These are phyloP conservation scores for Amphilophus citrinellus DNA, from an alignment of 2,113 vertebrate genomes.

Conservation along the genomic window DNA sequence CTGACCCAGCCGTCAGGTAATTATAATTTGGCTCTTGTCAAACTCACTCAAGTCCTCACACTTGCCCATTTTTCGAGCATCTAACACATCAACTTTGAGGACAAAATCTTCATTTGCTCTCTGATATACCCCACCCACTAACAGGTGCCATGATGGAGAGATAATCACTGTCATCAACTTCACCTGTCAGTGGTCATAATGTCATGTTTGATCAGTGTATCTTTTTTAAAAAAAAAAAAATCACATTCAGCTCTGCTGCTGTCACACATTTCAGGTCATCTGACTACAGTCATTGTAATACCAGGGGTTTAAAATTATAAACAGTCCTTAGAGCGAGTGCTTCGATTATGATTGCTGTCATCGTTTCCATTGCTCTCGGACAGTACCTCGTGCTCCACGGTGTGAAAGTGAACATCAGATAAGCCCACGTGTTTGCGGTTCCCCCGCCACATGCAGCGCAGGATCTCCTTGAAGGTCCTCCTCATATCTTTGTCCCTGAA, in stretches of 20 bases:
- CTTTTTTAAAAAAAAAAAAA: not conserved
- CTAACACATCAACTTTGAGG: too few species aligned
- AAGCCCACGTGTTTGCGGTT: fast-evolving
- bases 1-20: too few species aligned
- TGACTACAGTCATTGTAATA: not conserved
- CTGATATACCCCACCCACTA: too few species aligned
- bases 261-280: not conserved
- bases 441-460: constrained; percentile 65
- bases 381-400: constrained; percentile 81
- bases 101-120: too few species aligned
- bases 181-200: too few species aligned
- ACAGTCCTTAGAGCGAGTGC: constrained; percentile 23
- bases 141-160: too few species aligned
- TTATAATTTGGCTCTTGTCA: too few species aligned
- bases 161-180: too few species aligned
- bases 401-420: constrained; percentile 72
- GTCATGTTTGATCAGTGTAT: too few species aligned
- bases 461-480: constrained; percentile 76
- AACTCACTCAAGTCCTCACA: too few species aligned
- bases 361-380: constrained; percentile 68
- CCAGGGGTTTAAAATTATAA: not conserved
- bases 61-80: too few species aligned
- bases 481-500: constrained; percentile 83
- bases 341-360: constrained; percentile 32
- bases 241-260: not conserved